Evolutionary conservation across 2,113 vertebrate genomes (phyloP).

Genomic region (Guaruba guarouba): DNA sequence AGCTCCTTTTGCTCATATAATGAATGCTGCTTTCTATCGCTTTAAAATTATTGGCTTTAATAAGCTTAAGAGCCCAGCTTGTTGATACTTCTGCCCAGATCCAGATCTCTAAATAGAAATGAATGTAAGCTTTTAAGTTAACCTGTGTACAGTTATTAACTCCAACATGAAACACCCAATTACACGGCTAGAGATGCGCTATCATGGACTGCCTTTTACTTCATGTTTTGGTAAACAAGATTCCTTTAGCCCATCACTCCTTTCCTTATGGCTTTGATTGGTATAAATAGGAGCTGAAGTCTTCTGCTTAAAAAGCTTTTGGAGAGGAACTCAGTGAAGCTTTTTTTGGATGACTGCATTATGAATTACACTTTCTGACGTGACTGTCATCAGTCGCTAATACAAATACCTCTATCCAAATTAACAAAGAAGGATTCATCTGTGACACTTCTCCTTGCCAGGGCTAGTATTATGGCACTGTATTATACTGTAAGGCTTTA

Average conservation of each 20-base stretch:
- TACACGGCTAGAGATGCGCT: not conserved
- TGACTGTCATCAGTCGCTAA: not conserved
- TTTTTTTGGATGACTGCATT: not conserved
- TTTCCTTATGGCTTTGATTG: not conserved
- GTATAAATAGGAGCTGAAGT: not conserved
- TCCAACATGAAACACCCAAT: fast-evolving
- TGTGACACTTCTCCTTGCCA: not conserved
- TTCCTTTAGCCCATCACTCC: not conserved
- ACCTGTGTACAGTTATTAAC: not conserved
- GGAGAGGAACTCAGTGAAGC: not conserved
- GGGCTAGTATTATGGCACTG: not conserved
- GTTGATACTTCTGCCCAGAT: not conserved
- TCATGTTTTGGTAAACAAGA: not conserved
- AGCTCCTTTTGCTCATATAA: not conserved
- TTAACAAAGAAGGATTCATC: not conserved
- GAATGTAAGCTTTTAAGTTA: not conserved
- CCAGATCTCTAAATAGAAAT: not conserved
- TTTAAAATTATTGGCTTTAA: not conserved
- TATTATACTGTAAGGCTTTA: not conserved
- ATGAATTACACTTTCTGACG: not conserved
- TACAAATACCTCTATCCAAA: not conserved
- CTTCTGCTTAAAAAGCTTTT: not conserved
- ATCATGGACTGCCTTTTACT: not conserved
- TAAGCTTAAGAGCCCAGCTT: not conserved
- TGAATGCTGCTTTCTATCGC: not conserved